Base-by-base conservation (phyloP, 2,888 invertebrate genomes). In the Hirtodrosophila histrioides region DNA sequence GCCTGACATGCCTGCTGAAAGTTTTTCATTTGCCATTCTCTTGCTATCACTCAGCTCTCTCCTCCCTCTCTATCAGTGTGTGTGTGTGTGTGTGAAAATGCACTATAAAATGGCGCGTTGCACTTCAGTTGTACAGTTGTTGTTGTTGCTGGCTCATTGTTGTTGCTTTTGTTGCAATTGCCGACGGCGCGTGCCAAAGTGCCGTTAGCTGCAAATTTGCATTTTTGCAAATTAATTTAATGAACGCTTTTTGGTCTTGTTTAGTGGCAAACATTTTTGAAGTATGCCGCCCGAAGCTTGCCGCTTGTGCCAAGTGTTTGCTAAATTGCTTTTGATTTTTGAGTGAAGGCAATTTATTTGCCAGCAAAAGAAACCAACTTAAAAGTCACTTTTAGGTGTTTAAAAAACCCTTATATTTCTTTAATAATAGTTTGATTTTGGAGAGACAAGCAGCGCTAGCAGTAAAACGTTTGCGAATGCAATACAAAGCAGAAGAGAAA, bases 161-260 rank as follows among this genome's bases (percentile, higher is more conserved):
- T 66, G 43, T 57, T 67, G 39, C 41, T 54, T 43, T 37, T 56
- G 51, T 12, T 60, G 78, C 44, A 65, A 66, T 61, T 75, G 69
- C 69, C 27, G 54, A n/a, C 61, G 72, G 76, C 77, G 84, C 85
- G 87, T 86, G 85, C 87, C 86, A 69, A 86, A 86, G 85, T 86
- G 86, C 69, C 71, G 84, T 86, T 84, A 80, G 83, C 60, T 70
- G 74, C 35, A 84, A 81, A 88, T 85, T 84, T 86, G 86, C 88
- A 86, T 86, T 86, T 83, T 86, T 77, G 75, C 86, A 88, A 88
- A 84, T 80, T 88, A 84, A 88, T 88, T 88, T 84, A 84, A 84
- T 86, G 86, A 84, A 84, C 78, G 77, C 80, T 77, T 88, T 86
- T 68, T 49, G 69, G 80, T 72, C 67, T 65, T 77, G 71, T 71